Conservation (phyloP, 2,797 vertebrate genomes). For the Pseudochaenichthys georgianus region DNA sequence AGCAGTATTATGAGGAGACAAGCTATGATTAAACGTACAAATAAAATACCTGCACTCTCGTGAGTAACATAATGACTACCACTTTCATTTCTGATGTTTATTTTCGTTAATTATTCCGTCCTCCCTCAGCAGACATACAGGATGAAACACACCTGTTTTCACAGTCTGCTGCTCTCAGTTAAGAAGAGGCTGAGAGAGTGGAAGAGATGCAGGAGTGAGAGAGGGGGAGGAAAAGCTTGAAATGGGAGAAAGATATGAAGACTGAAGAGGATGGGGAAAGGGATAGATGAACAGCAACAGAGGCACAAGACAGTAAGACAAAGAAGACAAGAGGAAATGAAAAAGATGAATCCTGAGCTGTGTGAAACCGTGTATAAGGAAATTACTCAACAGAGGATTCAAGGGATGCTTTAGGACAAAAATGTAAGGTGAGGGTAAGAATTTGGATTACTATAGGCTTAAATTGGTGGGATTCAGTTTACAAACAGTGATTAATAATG, state of each 20-base stretch:
- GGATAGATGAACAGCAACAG: slow-evolving; percentile 30
- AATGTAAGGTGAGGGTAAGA: background rate
- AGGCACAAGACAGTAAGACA: slow-evolving; percentile 35
- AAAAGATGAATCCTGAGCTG: slow-evolving; percentile 14
- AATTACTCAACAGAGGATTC: slow-evolving; percentile 1
- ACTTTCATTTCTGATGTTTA: slow-evolving; percentile 34
- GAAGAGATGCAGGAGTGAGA: background rate
- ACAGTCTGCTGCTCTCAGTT: slow-evolving; percentile 73
- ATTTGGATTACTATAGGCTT: background rate
- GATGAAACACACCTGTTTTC: slow-evolving; percentile 49
- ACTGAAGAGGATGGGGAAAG: slow-evolving; percentile 41
- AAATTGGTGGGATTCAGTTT: background rate
- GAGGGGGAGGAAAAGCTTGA: slow-evolving; percentile 27
- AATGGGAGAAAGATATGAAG: slow-evolving; percentile 49
- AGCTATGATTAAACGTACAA: slow-evolving; percentile 17
- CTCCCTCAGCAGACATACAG: slow-evolving; percentile 39
- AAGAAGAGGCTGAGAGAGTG: slow-evolving; percentile 62
- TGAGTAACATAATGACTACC: slow-evolving; percentile 30
- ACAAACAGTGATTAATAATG: background rate
- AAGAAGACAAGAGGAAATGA: slow-evolving; percentile 29
- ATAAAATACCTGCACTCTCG: slow-evolving; percentile 5
- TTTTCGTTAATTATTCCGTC: slow-evolving; percentile 54
- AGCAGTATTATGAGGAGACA: background rate
- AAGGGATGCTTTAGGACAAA: background rate
- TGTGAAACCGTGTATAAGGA: background rate